Evolutionary conservation across 2,113 vertebrate genomes (phyloP).

Genomic region (Syrrhaptes paradoxus): DNA sequence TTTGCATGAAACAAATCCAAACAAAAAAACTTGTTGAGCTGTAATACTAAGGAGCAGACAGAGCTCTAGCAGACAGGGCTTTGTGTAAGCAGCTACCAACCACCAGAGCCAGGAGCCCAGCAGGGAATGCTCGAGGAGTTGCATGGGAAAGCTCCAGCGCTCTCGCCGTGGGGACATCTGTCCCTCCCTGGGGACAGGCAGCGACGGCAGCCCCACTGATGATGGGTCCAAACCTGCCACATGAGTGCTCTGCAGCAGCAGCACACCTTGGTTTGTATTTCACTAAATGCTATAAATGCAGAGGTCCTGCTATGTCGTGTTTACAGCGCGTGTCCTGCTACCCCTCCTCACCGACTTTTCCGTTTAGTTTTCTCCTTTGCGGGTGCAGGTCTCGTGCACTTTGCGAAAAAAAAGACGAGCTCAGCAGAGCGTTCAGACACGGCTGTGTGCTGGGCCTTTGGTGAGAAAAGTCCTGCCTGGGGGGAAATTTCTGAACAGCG

Average conservation of each 20-base stretch:
- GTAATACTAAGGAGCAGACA: neutral
- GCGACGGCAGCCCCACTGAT: neutral
- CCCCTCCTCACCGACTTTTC: neutral
- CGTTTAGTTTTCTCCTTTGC: neutral
- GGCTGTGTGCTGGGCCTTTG: neutral
- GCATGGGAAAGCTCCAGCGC: neutral
- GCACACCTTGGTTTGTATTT: neutral
- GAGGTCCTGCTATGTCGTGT: neutral
- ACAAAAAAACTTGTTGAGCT: neutral
- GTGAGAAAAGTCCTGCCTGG: neutral
- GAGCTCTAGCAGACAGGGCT: neutral
- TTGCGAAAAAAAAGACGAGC: neutral
- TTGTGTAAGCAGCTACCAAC: neutral
- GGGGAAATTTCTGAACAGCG: neutral
- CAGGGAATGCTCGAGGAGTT: neutral
- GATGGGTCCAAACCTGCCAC: neutral
- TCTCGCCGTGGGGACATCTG: neutral
- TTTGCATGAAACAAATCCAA: neutral
- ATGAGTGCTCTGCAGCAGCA: neutral
- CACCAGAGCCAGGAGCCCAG: neutral
- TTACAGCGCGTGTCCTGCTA: neutral
- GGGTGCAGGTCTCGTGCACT: neutral
- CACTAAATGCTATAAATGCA: neutral
- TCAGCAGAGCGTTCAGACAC: neutral
- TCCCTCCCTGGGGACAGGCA: neutral